These are phyloP conservation scores for Matsumyia berberina DNA, from an alignment of 2,888 invertebrate genomes.

Conservation along the genomic window DNA sequence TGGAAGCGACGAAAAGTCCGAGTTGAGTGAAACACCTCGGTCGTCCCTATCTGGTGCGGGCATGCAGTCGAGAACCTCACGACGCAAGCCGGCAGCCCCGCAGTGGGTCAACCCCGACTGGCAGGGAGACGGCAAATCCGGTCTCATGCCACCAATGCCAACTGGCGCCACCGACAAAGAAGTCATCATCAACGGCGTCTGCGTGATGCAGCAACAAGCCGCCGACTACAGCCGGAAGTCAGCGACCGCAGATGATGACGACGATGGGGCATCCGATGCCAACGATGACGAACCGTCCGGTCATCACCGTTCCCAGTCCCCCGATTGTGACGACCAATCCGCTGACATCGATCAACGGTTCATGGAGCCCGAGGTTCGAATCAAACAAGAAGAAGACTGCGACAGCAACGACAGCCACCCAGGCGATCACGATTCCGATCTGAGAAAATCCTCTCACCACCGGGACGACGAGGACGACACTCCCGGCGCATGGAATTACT, in stretches of 20 bases:
- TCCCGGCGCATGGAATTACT: slow-evolving; percentile 73
- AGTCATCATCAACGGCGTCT: slow-evolving; percentile 96
- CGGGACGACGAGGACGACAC: slow-evolving; percentile 68
- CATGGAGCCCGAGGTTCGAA: slow-evolving; percentile 83
- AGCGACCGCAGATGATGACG: slow-evolving; percentile 85
- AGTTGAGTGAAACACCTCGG: slow-evolving; percentile 78
- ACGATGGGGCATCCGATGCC: slow-evolving; percentile 89
- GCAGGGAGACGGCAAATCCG: slow-evolving; percentile 86
- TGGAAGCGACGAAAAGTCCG: slow-evolving; percentile 78
- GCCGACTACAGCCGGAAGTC: slow-evolving; percentile 87
- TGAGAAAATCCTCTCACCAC: slow-evolving; percentile 52
- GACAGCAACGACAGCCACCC: slow-evolving; percentile 78
- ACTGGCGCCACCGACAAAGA: slow-evolving; percentile 86
- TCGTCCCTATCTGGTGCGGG: slow-evolving; percentile 77
- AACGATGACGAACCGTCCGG: slow-evolving; percentile 73
- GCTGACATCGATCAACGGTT: slow-evolving; percentile 81
- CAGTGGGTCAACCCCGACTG: slow-evolving; percentile 99
- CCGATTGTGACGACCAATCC: slow-evolving; percentile 79
- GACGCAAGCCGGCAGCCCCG: slow-evolving; percentile 97
- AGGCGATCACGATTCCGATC: slow-evolving; percentile 51
- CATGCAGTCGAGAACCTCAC: slow-evolving; percentile 86
- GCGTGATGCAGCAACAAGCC: slow-evolving; percentile 94
- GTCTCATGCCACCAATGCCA: slow-evolving; percentile 83
- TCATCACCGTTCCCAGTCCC: slow-evolving; percentile 58
- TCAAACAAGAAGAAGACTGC: slow-evolving; percentile 82